Evolutionary conservation across 2,113 vertebrate species (phyloP).

Genomic region (Fulica atra): DNA sequence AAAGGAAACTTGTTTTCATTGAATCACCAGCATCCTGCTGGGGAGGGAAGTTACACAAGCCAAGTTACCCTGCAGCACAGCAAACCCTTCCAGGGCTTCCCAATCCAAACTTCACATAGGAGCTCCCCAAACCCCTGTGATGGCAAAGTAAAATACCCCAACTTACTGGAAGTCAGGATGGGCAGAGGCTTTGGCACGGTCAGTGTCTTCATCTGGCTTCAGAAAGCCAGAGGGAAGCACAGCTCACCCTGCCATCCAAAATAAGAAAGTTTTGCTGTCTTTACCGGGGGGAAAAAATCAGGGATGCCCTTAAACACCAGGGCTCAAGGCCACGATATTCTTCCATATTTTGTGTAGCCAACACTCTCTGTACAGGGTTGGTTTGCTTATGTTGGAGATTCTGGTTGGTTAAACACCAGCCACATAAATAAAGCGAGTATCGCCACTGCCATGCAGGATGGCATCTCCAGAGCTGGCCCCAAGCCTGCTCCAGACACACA

Average conservation of each 20-base stretch:
- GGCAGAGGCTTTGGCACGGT: neutral
- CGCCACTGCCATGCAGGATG: neutral
- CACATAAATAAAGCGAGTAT: neutral
- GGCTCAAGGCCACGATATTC: neutral
- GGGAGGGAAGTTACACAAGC: neutral
- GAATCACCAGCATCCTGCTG: neutral
- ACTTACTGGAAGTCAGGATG: neutral
- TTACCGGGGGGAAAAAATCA: neutral
- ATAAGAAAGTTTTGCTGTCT: neutral
- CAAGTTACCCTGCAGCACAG: neutral
- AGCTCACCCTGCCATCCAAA: rapidly evolving
- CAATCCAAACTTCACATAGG: rapidly evolving
- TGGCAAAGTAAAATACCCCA: neutral
- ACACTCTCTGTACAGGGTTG: rapidly evolving
- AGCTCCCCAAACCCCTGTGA: neutral
- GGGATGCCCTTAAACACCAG: neutral
- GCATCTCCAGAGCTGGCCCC: neutral
- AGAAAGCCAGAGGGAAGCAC: neutral
- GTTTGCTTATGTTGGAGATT: neutral
- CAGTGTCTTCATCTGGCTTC: neutral
- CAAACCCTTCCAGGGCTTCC: neutral
- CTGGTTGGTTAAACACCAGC: neutral
- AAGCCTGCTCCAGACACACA: rapidly evolving
- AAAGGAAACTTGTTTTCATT: neutral
- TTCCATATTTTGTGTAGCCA: neutral